Evolutionary conservation across 2,888 invertebrate species (phyloP).

Genomic region (Azorinus chamasolen): DNA sequence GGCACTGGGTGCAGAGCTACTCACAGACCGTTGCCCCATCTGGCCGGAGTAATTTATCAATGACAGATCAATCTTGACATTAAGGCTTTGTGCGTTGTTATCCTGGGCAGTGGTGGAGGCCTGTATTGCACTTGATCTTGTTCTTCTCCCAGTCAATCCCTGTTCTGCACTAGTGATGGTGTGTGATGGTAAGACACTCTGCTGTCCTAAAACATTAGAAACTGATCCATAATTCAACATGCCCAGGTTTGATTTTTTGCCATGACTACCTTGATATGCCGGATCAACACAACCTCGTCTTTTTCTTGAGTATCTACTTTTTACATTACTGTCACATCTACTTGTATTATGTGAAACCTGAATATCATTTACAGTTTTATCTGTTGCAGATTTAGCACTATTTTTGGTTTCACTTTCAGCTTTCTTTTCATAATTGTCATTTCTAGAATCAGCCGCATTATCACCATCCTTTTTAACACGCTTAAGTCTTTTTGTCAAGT

Average conservation of each 20-base stretch:
- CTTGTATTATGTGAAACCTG: too few relatives aligned
- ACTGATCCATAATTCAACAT: too few relatives aligned
- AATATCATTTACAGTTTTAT: too few relatives aligned
- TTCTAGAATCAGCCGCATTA: neutral
- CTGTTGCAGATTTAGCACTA: neutral
- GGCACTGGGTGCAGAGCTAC: neutral
- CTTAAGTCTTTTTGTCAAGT: conserved; percentile 36
- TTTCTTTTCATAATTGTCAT: neutral
- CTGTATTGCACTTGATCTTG: conserved; percentile 18
- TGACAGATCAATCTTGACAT: conserved; percentile 63
- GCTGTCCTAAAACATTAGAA: too few relatives aligned
- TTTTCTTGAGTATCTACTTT: too few relatives aligned
- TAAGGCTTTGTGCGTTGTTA: conserved; percentile 46
- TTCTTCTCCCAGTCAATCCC: conserved; percentile 8
- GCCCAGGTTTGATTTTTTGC: too few relatives aligned
- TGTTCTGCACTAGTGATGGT: too few relatives aligned
- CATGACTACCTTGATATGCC: too few relatives aligned
- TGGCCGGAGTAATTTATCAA: conserved; percentile 60
- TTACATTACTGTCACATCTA: too few relatives aligned
- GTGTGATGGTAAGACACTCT: too few relatives aligned
- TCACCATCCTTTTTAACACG: neutral
- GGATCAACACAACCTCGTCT: too few relatives aligned
- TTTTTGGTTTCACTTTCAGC: neutral
- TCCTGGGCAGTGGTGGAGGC: conserved; percentile 10
- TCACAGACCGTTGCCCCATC: conserved; percentile 24